Conservation (phyloP, 2,113 vertebrate genomes). For the Boleophthalmus pectinirostris region DNA sequence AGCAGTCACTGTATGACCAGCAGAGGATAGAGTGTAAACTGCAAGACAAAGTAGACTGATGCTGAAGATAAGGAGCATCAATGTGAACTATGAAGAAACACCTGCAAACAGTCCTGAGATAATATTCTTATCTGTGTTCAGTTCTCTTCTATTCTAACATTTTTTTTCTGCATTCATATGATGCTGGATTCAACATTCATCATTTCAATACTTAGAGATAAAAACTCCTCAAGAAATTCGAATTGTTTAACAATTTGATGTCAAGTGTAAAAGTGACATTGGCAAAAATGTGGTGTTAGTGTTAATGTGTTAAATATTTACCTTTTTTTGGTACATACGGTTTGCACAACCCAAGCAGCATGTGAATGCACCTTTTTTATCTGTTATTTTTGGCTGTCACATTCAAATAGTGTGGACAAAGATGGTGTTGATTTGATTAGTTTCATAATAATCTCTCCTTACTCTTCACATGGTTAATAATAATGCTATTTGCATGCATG, state of each 20-base stretch:
- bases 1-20: constrained; percentile 30
- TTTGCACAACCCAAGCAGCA: background rate
- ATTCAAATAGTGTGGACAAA: constrained; percentile 2
- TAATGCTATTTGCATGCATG: constrained; percentile 49
- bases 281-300: background rate
- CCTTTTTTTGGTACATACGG: background rate
- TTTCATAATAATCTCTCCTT: constrained; percentile 22
- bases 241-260: background rate
- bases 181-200: background rate
- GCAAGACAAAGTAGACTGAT: constrained; percentile 65
- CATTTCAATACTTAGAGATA: background rate
- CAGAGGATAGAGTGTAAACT: constrained; percentile 28
- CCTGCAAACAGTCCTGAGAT: background rate
- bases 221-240: background rate
- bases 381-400: constrained; percentile 58
- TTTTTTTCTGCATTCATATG: background rate
- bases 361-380: background rate
- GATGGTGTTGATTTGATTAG: constrained; percentile 28
- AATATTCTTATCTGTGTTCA: constrained; percentile 9
- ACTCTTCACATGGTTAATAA: constrained; percentile 29
- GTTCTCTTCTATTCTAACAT: background rate
- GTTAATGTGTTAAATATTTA: background rate
- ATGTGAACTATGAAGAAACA: background rate
- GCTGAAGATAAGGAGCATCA: constrained; percentile 10
- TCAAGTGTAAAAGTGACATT: background rate